Evolutionary conservation across 64 coral and sea anemone species (phyloP).

Genomic region (Dendronephthya gigantea): DNA sequence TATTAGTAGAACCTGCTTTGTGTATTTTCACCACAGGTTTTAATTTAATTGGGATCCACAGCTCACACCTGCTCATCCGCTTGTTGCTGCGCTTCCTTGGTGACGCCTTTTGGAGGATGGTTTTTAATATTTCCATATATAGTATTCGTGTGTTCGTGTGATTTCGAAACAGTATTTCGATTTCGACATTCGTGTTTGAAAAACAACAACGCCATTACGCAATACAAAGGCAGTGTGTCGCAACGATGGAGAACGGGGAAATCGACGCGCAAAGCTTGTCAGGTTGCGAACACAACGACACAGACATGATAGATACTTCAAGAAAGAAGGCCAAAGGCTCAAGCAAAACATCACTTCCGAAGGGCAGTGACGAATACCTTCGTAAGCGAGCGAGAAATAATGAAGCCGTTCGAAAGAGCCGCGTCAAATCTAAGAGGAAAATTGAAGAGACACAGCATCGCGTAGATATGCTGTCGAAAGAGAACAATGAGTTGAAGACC

Average conservation of each 20-base stretch:
- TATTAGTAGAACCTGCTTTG: no score
- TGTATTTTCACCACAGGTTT: no score
- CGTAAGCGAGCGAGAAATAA: slow-evolving; percentile 89
- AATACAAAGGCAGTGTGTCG: slow-evolving; percentile 16
- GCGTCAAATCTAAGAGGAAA: slow-evolving; percentile 80
- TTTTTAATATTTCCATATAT: background rate
- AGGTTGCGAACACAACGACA: background rate
- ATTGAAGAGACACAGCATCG: slow-evolving; percentile 83
- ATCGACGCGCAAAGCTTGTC: background rate
- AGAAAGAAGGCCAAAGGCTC: background rate
- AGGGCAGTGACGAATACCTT: slow-evolving; percentile 48
- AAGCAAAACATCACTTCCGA: background rate
- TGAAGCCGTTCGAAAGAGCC: slow-evolving; percentile 87
- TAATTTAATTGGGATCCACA: no score
- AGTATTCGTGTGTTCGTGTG: background rate
- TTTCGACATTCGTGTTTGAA: background rate
- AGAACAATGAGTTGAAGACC: slow-evolving; percentile 71
- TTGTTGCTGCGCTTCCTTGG: no score
- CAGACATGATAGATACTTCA: background rate
- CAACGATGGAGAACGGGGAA: background rate
- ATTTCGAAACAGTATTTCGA: no score
- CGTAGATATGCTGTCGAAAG: slow-evolving; percentile 58
- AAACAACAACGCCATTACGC: slow-evolving; percentile 13
- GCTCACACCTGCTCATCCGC: no score
- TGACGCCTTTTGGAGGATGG: background rate